phyloP scores from a whole-genome alignment of 2,113 vertebrate genomes.

The Cebidichthys violaceus region DNA sequence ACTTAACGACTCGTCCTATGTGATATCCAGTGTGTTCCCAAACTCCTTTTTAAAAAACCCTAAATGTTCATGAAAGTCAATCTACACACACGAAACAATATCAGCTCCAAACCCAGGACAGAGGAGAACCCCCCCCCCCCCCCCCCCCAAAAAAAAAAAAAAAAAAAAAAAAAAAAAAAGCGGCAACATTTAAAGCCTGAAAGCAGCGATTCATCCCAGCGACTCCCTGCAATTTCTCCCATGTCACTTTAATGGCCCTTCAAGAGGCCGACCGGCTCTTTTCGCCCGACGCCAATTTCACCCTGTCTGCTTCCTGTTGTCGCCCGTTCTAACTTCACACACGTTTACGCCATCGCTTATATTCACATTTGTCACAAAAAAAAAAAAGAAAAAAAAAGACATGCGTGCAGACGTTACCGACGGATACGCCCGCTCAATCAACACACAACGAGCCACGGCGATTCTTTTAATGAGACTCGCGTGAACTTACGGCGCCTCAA shows the following conservation, averaged over 20 bases:
- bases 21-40: neutral
- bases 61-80: neutral
- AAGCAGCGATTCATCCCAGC: slow-evolving; percentile 52
- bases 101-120: neutral
- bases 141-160: too few relatives aligned
- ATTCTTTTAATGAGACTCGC: slow-evolving; percentile 17
- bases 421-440: neutral
- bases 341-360: slow-evolving; percentile 23
- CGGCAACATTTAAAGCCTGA: slow-evolving; percentile 26
- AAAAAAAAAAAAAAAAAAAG: neutral
- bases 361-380: slow-evolving; percentile 36
- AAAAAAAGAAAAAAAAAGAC: neutral
- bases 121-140: neutral
- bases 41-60: neutral
- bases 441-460: neutral
- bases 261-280: slow-evolving; percentile 36
- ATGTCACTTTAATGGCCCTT: slow-evolving; percentile 58
- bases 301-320: slow-evolving; percentile 65
- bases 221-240: slow-evolving; percentile 43
- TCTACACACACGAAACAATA: slow-evolving; percentile 1
- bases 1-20: neutral
- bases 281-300: slow-evolving; percentile 57
- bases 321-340: slow-evolving; percentile 38
- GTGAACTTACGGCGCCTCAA: neutral
- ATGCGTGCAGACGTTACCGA: too few relatives aligned